Percentiles rank a stretch among this genome's conserved stretches.
Evolutionary conservation across 2,888 invertebrate species (phyloP).

Genomic region (Acrobasis suavella): DNA sequence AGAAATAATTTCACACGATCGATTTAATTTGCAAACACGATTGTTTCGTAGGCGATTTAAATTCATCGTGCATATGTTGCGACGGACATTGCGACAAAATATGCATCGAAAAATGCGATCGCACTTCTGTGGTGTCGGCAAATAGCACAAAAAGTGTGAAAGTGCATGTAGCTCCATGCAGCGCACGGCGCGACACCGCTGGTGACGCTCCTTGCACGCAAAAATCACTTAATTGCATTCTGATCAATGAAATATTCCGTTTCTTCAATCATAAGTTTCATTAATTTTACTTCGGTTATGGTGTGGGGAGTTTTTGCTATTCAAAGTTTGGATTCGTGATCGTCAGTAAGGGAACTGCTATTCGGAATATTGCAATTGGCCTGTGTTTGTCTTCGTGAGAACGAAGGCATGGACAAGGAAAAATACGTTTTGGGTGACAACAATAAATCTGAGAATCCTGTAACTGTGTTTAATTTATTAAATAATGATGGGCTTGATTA

Average conservation of each 20-base stretch:
- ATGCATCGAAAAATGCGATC: conserved; percentile 25
- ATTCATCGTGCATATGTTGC: conserved; percentile 22
- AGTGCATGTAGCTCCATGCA: conserved; percentile 14
- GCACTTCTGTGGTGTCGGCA: conserved; percentile 22
- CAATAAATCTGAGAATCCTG: conserved; percentile 4
- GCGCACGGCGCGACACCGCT: conserved; percentile 43
- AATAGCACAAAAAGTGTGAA: conserved; percentile 24
- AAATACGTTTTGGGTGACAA: neutral
- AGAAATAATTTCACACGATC: conserved; percentile 25
- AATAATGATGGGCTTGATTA: conserved; percentile 5
- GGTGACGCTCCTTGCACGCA: conserved; percentile 51
- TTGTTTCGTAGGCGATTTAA: conserved; percentile 22
- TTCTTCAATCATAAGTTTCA: conserved; percentile 20
- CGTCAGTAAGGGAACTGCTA: neutral
- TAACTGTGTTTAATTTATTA: neutral
- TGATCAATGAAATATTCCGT: conserved; percentile 44
- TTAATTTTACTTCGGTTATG: conserved; percentile 42
- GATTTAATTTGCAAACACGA: conserved; percentile 22
- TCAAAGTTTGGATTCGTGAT: neutral
- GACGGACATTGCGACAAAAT: conserved; percentile 18
- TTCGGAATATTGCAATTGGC: conserved; percentile 16
- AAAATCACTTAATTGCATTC: conserved; percentile 55
- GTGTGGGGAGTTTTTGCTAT: conserved; percentile 10
- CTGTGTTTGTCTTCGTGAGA: conserved; percentile 10
- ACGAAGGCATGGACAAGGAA: neutral